Evolutionary conservation across 1,140 invertebrate genomes (phyloP), one percentile per base, ranked within the genome.

Genomic region (Drosophila sproati): DNA sequence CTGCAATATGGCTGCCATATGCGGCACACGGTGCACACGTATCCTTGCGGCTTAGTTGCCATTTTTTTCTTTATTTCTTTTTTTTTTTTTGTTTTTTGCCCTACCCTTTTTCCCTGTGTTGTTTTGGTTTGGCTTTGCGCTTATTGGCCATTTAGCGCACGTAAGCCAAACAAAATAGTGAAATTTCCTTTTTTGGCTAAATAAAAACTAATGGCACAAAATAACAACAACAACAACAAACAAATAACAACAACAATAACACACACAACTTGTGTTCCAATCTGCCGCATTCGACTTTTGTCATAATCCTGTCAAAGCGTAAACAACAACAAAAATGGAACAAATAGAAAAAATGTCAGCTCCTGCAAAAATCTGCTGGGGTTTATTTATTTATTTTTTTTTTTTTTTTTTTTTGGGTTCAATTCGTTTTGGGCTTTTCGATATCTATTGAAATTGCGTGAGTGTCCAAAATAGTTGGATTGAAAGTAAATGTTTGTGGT

Each of bases 91-190:
- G 12, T 12, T 12, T 62, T n/a, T n/a, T 37, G 56, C 20, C 20
- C 20, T n/a, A 43, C 39, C 39, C 39, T 48, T 20, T 20, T 20
- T 20, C 20, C 20, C 20, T 60, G 5, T 56, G 35, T 43, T 51
- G 28, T 37, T 47, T 12, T 34, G 52, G 10, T 70, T 81, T 78
- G 48, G 45, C 35, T 45, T 47, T 61, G 35, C 57, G 79, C 88
- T 88, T 91, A 91, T 91, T 91, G 88, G 56, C 88, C 83, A 91
- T 91, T 91, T 91, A 83, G 78, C 82, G 75, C 73, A 91, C 80
- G 87, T 91, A 80, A 81, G 78, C 75, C 67, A 69, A 78, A 75
- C 39, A 85, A 89, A 89, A 52, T 82, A 77, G 74, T 79, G 68
- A 80, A 77, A 77, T 87, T 80, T 2, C 20, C 20, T 20, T 80